phyloP scores from a whole-genome alignment of 2,888 invertebrate species.

The Baronia brevicornis region DNA sequence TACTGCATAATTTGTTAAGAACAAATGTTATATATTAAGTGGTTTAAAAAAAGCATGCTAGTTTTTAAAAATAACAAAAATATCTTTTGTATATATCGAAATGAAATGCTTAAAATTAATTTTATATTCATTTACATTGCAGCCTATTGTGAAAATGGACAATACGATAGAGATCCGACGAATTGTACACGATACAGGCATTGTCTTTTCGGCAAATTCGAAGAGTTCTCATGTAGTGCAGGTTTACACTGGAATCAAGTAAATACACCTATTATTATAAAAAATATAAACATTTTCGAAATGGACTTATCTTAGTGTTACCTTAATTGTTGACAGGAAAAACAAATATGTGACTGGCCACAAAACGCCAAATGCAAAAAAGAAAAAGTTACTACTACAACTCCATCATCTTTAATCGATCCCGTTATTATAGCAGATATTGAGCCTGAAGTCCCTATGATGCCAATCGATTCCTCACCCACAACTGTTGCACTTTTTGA shows the following conservation, averaged over 20 bases:
- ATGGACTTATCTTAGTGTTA: neutral
- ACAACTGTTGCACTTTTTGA: conserved; percentile 42
- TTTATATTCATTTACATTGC: conserved; percentile 32
- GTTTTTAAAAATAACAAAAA: neutral
- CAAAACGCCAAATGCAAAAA: conserved; percentile 76
- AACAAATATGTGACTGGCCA: conserved; percentile 85
- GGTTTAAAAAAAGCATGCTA: too few species aligned
- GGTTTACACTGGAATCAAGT: conserved; percentile 85
- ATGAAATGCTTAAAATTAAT: too few species aligned
- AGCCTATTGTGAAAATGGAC: conserved; percentile 76
- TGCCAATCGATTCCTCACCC: conserved; percentile 40
- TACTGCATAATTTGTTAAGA: too few species aligned
- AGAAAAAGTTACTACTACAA: conserved; percentile 28
- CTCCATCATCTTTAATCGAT: conserved; percentile 20
- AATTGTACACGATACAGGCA: conserved; percentile 85
- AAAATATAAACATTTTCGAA: neutral
- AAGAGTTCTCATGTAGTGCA: conserved; percentile 81
- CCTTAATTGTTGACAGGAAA: conserved; percentile 45
- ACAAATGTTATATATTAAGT: too few species aligned
- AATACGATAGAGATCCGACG: conserved; percentile 77
- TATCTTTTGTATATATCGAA: neutral
- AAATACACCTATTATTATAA: conserved; percentile 20
- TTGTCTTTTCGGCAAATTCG: conserved; percentile 86
- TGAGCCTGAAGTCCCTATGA: conserved; percentile 14
- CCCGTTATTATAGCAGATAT: conserved; percentile 12